A percentile compares a stretch with the other conserved stretches of the same genome.
These are phyloP conservation scores for Zoroaster sp. DNA, from an alignment of 53 echinoderm and acorn worm genomes.

Conservation along the genomic window DNA sequence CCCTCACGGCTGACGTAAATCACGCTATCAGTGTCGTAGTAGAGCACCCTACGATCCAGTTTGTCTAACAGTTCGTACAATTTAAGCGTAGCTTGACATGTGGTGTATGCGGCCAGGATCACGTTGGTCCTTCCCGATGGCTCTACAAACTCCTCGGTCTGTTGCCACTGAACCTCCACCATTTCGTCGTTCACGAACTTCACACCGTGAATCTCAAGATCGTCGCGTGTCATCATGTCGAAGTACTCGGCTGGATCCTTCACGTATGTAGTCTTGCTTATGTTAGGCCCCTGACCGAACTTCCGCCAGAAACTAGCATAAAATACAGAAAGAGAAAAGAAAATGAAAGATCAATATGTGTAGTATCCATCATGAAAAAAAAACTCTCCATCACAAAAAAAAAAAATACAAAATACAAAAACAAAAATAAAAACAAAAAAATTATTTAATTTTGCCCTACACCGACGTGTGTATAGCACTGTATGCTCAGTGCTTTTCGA, in stretches of 20 bases:
- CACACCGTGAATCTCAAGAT: background rate
- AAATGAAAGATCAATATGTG: background rate
- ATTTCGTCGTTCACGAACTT: slow-evolving; percentile 37
- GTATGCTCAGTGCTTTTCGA: too few species aligned
- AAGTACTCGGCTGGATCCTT: slow-evolving; percentile 16
- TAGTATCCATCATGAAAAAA: background rate
- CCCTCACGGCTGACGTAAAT: slow-evolving; percentile 6
- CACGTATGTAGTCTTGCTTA: background rate
- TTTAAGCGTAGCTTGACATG: background rate
- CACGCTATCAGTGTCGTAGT: slow-evolving; percentile 34
- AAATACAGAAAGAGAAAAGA: background rate
- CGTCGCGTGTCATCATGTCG: slow-evolving; percentile 2
- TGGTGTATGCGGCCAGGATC: slow-evolving; percentile 11
- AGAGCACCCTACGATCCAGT: background rate
- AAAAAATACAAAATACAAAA: too few species aligned
- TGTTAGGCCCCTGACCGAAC: slow-evolving; percentile 32
- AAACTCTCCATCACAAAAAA: too few species aligned
- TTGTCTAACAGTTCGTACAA: slow-evolving; percentile 7
- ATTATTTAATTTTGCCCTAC: too few species aligned
- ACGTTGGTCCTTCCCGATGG: background rate
- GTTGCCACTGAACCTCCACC: slow-evolving; percentile 10
- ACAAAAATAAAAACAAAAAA: too few species aligned
- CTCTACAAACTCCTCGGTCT: slow-evolving; percentile 9
- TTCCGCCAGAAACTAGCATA: slow-evolving; percentile 8
- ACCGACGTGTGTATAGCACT: too few species aligned